Percentiles rank a stretch among this genome's conserved stretches.
Conservation (phyloP, 2,113 vertebrate species). For the Misgurnus anguillicaudatus region DNA sequence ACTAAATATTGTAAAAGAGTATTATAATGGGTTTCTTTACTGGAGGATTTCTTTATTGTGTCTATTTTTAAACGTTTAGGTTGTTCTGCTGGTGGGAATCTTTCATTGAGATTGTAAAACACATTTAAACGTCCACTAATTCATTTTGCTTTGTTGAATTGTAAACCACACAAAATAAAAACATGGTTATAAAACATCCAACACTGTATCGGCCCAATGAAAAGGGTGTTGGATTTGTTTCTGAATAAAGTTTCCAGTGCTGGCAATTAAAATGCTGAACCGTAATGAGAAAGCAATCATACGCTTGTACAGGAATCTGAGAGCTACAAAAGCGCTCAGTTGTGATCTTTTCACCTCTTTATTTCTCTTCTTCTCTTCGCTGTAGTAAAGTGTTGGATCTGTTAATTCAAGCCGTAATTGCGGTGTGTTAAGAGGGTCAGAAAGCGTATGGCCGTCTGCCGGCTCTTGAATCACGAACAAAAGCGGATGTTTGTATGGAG, state of each 20-base stretch:
- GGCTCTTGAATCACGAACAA: conserved; percentile 52
- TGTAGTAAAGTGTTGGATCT: conserved; percentile 74
- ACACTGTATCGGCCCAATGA: conserved; percentile 43
- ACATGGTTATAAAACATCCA: conserved; percentile 51
- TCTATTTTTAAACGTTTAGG: no score
- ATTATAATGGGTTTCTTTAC: no score
- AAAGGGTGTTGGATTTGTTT: conserved; percentile 53
- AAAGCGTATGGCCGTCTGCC: conserved; percentile 60
- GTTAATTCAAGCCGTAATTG: conserved; percentile 81
- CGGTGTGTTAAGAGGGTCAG: conserved; percentile 66
- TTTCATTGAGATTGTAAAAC: not conserved
- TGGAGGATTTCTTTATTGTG: no score
- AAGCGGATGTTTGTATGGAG: conserved; percentile 66
- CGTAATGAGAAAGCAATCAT: conserved; percentile 77
- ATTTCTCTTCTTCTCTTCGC: conserved; percentile 67
- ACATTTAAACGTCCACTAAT: not conserved
- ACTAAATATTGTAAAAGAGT: no score
- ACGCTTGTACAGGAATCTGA: conserved; percentile 68
- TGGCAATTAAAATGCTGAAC: conserved; percentile 77
- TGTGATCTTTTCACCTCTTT: conserved; percentile 65
- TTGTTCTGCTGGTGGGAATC: not conserved
- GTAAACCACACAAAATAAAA: conserved; percentile 32
- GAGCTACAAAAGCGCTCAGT: conserved; percentile 64
- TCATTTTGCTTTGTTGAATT: conserved; percentile 34
- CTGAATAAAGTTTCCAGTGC: conserved; percentile 66